Percentiles rank a stretch among this genome's conserved stretches.
Conservation (phyloP, 2,888 invertebrate genomes). For the Kuschelorhynchus macadamiae region DNA sequence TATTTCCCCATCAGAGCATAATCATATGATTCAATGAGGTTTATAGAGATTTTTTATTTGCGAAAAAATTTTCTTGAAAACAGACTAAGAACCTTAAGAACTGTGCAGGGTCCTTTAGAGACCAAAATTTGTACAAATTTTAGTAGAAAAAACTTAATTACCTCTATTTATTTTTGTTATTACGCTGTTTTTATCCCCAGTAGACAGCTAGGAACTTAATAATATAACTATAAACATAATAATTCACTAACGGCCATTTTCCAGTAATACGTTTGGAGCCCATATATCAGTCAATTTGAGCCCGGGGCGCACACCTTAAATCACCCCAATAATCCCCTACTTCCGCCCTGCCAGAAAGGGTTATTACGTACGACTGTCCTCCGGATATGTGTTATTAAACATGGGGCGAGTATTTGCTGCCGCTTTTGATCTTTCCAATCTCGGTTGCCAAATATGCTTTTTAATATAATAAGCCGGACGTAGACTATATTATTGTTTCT, state of each 20-base stretch:
- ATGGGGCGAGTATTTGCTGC: constrained; percentile 19
- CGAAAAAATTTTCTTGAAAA: too few species aligned
- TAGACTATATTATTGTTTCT: neutral
- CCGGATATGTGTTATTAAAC: constrained; percentile 45
- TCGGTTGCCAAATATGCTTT: constrained; percentile 26
- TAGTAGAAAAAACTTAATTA: too few species aligned
- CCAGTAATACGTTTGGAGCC: constrained; percentile 34
- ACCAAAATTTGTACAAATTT: too few species aligned
- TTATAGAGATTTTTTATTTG: too few species aligned
- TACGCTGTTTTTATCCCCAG: too few species aligned
- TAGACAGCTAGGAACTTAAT: too few species aligned
- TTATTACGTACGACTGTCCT: constrained; percentile 45
- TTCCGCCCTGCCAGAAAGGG: constrained; percentile 44
- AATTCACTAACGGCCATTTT: constrained; percentile 42
- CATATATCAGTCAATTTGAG: constrained; percentile 46
- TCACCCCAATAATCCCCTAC: constrained; percentile 46
- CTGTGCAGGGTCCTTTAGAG: too few species aligned
- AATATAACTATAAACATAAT: constrained; percentile 34
- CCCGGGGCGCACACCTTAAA: constrained; percentile 43
- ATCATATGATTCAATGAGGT: too few species aligned
- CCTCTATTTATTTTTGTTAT: too few species aligned
- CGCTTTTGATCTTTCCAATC: constrained; percentile 37
- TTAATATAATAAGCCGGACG: constrained; percentile 14
- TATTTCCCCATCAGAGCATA: too few species aligned
- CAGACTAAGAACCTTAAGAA: too few species aligned